Base-by-base conservation (phyloP, 2,888 invertebrate species). In the Mimachlamys varia region DNA sequence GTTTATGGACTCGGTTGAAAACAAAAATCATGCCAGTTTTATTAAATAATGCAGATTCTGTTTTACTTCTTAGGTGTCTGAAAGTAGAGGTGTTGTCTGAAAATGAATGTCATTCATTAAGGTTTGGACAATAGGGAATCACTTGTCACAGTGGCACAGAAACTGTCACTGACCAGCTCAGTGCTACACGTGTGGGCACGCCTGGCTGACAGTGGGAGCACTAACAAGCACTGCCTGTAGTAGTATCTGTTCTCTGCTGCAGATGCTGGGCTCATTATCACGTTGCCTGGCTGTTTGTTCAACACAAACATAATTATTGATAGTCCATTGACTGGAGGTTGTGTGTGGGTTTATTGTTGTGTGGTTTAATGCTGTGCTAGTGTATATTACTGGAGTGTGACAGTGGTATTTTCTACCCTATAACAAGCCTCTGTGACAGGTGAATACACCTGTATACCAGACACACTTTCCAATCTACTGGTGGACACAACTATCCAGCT, bases 281-380 rank as follows among this genome's bases (percentile, higher is more conserved):
- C 33, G 22, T 76, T 76, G 27, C 33, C 76, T 76, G 76, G 33
- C 76, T 76, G 76, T 76, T 76, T 76, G 76, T 76, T 76, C 33
- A 10, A 76, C 33, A 76, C 76, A 76, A 76, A 76, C 76, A 33
- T 76, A 33, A 76, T 76, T 76, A 33, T 76, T 76, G 76, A 76
- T 33, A 33, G 76, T 76, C 76, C 76, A 76, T 76, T 76, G 76
- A 76, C 76, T 76, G 76, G 76, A 76, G 27, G 12, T 76, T 27
- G 76, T 76, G 76, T 76, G 76, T 27, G 76, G 33, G 76, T 12
- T 7, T 76, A 76, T 76, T 76, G 17, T 15, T 2, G 27, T 76
- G 53, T 17, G 19, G 12, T 15, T 12, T 53, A 2, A 19, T 53
- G 27, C 33, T 76, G 27, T 76, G 76, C 33, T 33, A 76, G 27